Conservation (phyloP, 2,113 vertebrate genomes). For the Alethe castanea region DNA sequence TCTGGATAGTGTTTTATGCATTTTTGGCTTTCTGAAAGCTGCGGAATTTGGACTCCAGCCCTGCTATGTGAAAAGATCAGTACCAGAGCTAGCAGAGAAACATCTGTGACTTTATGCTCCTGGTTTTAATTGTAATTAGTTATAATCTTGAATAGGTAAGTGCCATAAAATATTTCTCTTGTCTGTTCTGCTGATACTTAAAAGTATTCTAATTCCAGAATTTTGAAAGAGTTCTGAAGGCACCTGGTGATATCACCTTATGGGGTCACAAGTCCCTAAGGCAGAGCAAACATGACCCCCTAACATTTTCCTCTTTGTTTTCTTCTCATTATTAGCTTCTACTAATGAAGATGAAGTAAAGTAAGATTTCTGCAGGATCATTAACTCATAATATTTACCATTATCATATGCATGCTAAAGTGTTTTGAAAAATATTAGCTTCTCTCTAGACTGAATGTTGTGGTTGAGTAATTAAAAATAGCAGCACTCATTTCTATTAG, state of each 20-base stretch:
- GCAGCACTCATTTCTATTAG: background rate
- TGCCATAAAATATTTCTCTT: constrained; percentile 28
- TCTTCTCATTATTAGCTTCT: background rate
- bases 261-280: background rate
- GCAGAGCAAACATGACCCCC: background rate
- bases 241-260: background rate
- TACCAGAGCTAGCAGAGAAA: background rate
- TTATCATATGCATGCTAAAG: background rate
- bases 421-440: background rate
- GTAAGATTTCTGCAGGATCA: background rate
- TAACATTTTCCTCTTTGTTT: background rate
- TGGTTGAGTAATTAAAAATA: background rate
- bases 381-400: background rate
- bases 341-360: background rate
- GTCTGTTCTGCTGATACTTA: constrained; percentile 1
- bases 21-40: constrained; percentile 19
- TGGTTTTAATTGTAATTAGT: constrained; percentile 51
- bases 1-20: background rate
- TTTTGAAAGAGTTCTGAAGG: constrained; percentile 23
- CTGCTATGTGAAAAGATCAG: background rate
- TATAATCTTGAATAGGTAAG: constrained; percentile 15
- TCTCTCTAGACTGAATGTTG: background rate
- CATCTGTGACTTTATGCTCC: background rate
- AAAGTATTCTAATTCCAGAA: constrained; percentile 33
- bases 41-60: constrained; percentile 9